Base-by-base conservation (phyloP, 2,888 invertebrate species). In the Euproctis similis region DNA sequence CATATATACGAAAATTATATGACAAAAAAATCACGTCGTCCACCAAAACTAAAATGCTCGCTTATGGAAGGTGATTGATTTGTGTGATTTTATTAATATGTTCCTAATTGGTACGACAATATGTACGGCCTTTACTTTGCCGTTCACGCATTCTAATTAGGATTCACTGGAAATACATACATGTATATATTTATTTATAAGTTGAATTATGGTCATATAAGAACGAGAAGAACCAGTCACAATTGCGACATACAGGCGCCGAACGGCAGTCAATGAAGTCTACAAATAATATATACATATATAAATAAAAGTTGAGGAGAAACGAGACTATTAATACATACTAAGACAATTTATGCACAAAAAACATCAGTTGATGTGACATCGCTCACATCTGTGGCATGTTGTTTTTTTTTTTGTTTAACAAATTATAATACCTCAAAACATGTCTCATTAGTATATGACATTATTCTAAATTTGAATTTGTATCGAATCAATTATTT, bases 151-250 rank as follows among this genome's bases (percentile, higher is more conserved):
- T 80, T 76, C 78, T 77, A 78, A 77, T 76, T 66, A 69, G 65
- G 54, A 62, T 63, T 65, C 65, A 63, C 64, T 75, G 67, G 65
- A 70, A 70, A 73, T 73, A 72, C 71, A 70, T 64, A 68, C 67
- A 64, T n/a, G n/a, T n/a, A n/a, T n/a, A n/a, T n/a, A n/a, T n/a
- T n/a, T n/a, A n/a, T n/a, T n/a, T 53, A 59, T 62, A 60, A 61
- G 65, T 70, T 68, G 65, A 70, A 66, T 65, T 73, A 76, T 74
- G 71, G 69, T 55, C 67, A 62, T 65, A 72, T 63, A 64, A n/a
- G 70, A 76, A 77, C 80, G 61, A 76, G 75, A 77, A 73, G 74
- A 78, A 78, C 81, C 77, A 80, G 80, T 80, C 74, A 74, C 71
- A 70, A 73, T 66, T 71, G 77, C 81, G 77, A 67, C 77, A 68